Conservation (phyloP, 2,888 invertebrate genomes). For the Tenthredo scrophulariae region DNA sequence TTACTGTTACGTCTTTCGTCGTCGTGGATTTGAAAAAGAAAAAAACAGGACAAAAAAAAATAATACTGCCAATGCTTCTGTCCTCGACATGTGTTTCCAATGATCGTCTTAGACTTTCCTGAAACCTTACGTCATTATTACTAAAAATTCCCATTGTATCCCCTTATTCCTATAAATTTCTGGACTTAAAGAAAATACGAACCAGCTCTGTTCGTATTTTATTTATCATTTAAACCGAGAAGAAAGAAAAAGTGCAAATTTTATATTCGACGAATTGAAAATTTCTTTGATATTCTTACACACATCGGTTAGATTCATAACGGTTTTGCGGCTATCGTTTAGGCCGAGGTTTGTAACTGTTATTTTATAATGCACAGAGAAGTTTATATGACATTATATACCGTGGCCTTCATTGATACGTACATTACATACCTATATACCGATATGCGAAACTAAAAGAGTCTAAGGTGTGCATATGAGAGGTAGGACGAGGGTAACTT, state of each 20-base stretch:
- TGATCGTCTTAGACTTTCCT: too few relatives aligned
- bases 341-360: not conserved
- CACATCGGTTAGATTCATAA: not conserved
- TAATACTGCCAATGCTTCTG: too few relatives aligned
- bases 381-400: not conserved
- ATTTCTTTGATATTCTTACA: not conserved
- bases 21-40: not conserved
- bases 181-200: too few relatives aligned
- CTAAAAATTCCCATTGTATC: too few relatives aligned
- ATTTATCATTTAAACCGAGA: too few relatives aligned
- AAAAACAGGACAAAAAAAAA: not conserved
- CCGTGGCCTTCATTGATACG: not conserved
- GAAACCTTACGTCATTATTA: too few relatives aligned
- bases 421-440: too few relatives aligned
- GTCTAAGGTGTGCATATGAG: not conserved
- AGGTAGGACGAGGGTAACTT: conserved; percentile 8
- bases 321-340: not conserved
- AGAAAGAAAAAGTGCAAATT: too few relatives aligned
- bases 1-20: conserved; percentile 1
- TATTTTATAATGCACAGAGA: not conserved
- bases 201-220: too few relatives aligned
- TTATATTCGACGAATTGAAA: not conserved
- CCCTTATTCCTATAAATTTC: too few relatives aligned
- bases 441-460: conserved; percentile 18
- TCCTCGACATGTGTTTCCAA: too few relatives aligned